Evolutionary conservation across 2,888 invertebrate species (phyloP).

Genomic region (Acanthoscelides obtectus): DNA sequence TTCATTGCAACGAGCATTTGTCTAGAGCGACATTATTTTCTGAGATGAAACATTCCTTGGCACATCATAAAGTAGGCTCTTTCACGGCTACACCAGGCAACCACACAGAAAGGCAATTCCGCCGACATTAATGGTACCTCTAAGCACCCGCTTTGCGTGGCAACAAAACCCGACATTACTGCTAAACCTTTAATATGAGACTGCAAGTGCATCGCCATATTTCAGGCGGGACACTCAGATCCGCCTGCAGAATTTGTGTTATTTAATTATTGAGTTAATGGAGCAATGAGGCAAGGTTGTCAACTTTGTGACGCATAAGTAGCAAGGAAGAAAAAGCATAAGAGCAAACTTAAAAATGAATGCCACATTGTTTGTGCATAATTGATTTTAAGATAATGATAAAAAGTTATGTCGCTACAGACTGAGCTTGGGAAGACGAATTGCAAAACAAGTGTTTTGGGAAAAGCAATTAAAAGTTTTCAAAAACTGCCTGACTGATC

Average conservation of each 20-base stretch:
- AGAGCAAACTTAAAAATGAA: too few relatives aligned
- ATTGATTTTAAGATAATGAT: too few relatives aligned
- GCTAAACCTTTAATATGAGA: not conserved
- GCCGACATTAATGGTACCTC: not conserved
- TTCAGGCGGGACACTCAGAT: not conserved
- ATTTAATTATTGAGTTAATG: not conserved
- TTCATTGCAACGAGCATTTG: not conserved
- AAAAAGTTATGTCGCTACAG: too few relatives aligned
- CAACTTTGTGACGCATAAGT: too few relatives aligned
- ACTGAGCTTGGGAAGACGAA: too few relatives aligned
- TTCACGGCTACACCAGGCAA: not conserved
- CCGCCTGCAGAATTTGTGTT: not conserved
- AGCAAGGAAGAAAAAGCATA: too few relatives aligned
- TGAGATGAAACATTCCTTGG: not conserved
- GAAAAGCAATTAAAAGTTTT: too few relatives aligned
- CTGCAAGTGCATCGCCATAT: constrained; percentile 6
- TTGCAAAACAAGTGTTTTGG: too few relatives aligned
- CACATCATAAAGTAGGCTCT: not conserved
- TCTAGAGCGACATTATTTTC: not conserved
- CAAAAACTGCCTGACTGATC: too few relatives aligned
- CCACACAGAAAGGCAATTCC: not conserved
- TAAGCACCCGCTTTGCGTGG: not conserved
- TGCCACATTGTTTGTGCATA: too few relatives aligned
- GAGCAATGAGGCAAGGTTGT: too few relatives aligned
- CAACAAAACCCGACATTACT: not conserved